Evolutionary conservation across 2,888 invertebrate species (phyloP).

Genomic region (Rotaria macrura): DNA sequence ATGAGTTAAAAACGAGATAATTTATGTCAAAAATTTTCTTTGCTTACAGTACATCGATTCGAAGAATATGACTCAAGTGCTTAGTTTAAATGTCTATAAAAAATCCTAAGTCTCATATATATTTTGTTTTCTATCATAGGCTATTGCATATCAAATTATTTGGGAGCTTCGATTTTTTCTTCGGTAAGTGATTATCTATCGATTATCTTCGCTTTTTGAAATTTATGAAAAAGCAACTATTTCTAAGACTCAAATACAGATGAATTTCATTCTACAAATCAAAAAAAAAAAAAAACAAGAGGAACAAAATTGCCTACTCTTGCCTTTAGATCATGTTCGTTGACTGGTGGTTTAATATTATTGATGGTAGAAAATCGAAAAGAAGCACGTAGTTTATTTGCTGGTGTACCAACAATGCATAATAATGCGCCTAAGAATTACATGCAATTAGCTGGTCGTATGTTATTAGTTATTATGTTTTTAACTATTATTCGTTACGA

Average conservation of each 20-base stretch:
- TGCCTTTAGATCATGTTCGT: conserved; percentile 67
- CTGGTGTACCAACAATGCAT: conserved; percentile 62
- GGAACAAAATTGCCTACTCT: no score
- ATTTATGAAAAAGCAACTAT: no score
- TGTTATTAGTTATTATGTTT: conserved; percentile 95
- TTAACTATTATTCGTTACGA: conserved; percentile 87
- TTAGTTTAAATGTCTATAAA: no score
- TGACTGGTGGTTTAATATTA: conserved; percentile 87
- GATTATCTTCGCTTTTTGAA: not conserved
- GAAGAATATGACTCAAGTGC: no score
- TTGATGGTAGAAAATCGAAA: conserved; percentile 88
- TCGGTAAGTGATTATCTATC: conserved; percentile 47
- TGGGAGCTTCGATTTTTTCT: conserved; percentile 95
- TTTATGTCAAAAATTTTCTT: no score
- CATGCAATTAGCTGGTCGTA: conserved; percentile 83
- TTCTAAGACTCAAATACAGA: no score
- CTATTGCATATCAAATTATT: conserved; percentile 64
- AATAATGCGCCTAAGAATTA: conserved; percentile 83
- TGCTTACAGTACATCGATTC: no score
- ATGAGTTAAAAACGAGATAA: no score
- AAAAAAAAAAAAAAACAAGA: no score
- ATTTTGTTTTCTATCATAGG: conserved; percentile 45
- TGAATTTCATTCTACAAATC: no score
- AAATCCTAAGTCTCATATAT: no score
- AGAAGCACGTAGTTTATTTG: conserved; percentile 85